Base-by-base conservation (phyloP, 2,888 invertebrate genomes). In the Caenorhabditis sp. region DNA sequence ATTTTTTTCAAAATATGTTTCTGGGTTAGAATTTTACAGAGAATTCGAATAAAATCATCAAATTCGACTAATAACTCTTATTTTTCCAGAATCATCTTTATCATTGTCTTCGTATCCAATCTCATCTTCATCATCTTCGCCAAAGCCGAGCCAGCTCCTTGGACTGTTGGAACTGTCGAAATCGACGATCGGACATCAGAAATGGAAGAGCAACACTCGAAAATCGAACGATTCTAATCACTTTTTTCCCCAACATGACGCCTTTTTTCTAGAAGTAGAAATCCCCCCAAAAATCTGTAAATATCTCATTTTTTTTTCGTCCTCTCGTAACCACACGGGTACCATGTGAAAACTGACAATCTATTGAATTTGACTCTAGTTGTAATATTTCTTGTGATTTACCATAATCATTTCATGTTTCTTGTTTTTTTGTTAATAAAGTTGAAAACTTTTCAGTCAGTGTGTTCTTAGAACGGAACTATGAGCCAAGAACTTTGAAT, bases 71-170 rank as follows among this genome's bases (percentile, higher is more conserved):
- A 31, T 7, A 31, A 4, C 31, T n/a, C 38, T 31, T 21, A 12
- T 8, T n/a, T 62, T 64, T 77, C 52, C 74, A 74, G 74, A 50
- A 67, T 74, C n/a, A 74, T 77, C 63, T 72, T 71, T 63, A 61
- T 60, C 27, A 62, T 77, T 14, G 77, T 77, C 27, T 69, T 77
- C 63, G n/a, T 64, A 38, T 56, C 77, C 43, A 77, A 77, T 66
- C 56, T 77, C 17, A 67, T 77, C 21, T 77, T 77, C 74, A 70
- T 70, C 23, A 49, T 73, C n/a, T 67, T 77, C 59, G 70, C 74
- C 21, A 49, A 59, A 31, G 68, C 70, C 10, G 68, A 70, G 63
- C 60, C 77, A 0, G 77, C 77, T 23, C 62, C 70, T 52, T 77
- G 77, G 77, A 77, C 77, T 17, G 50, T 70, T 3, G 77, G 68